These are phyloP conservation scores for Pomacea canaliculata DNA, from an alignment of 2,888 invertebrate species.

Conservation along the genomic window DNA sequence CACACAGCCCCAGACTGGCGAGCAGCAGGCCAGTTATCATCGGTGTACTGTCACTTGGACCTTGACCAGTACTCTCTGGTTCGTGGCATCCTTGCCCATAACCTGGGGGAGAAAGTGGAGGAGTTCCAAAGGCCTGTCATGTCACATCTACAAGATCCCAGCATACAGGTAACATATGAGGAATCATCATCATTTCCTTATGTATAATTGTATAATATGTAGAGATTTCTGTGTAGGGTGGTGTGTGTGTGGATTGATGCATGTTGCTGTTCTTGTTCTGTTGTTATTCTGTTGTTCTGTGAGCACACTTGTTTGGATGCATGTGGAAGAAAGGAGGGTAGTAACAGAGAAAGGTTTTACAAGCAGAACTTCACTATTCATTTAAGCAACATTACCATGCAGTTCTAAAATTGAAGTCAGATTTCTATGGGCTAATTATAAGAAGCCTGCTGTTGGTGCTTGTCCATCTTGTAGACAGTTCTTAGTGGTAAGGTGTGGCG, in stretches of 20 bases:
- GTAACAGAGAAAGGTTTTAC: no score
- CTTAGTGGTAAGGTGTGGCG: slow-evolving; percentile 78
- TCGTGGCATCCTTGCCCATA: slow-evolving; percentile 87
- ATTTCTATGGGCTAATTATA: no score
- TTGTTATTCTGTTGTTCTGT: no score
- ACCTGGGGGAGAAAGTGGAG: slow-evolving; percentile 88
- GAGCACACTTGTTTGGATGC: no score
- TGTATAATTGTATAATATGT: background rate
- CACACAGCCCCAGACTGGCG: slow-evolving; percentile 82
- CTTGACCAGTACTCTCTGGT: slow-evolving; percentile 88
- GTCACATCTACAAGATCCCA: slow-evolving; percentile 71
- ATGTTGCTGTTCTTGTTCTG: background rate
- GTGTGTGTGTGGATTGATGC: background rate
- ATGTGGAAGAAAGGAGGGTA: no score
- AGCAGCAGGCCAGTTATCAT: slow-evolving; percentile 86
- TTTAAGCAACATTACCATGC: no score
- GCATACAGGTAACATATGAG: slow-evolving; percentile 55
- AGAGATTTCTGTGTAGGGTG: background rate
- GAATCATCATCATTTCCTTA: background rate
- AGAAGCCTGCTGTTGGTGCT: background rate
- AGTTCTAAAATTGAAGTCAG: no score
- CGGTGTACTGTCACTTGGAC: slow-evolving; percentile 85
- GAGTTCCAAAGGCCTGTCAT: slow-evolving; percentile 63
- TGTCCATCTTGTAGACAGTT: slow-evolving; percentile 58
- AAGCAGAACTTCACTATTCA: no score